Evolutionary conservation across 2,888 invertebrate species (phyloP), one percentile per base, ranked within the genome.

Genomic region (Heliconius charithonia): DNA sequence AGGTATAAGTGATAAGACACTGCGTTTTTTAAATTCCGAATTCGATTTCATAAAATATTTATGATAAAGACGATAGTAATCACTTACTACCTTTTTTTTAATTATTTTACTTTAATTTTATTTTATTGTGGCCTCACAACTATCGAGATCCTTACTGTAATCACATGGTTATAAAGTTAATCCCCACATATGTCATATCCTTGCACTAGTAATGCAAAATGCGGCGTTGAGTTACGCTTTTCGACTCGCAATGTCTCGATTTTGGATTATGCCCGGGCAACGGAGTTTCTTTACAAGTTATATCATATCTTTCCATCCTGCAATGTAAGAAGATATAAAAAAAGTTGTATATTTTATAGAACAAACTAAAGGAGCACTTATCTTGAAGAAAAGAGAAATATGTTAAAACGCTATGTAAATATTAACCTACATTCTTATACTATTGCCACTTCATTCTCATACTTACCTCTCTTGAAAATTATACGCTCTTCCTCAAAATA

Each of bases 381-480:
- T 4, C 22, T 4, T 29, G 16, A 22, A 51, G 29, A 27, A 41
- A 70, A 56, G 29, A 27, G 29, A 71, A 22, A 19, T 29, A 70
- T 29, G 29, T 29, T 71, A 51, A 70, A 25, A 56, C 22, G 56
- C 27, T 71, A 56, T 71, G 71, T 71, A 29, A 71, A 71, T 71
- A 51, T 71, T 27, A 56, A 71, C 71, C 71, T 56, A 70, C 51
- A 70, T 70, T 70, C 27, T 19, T 19, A 51, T 41, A 32, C 51
- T 51, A 70, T 45, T 27, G 45, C 70, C 45, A 51, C 71, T 56
- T 71, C 29, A 71, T 22, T 56, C 71, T 29, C 25, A 71, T 56
- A 29, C 25, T 71, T 63, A 25, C n/a, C n/a, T 27, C 10, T 19
- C 66, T 66, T 66, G 22, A 32, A n/a, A 66, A 66, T 32, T 66